A percentile compares a stretch with the other conserved stretches of the same genome.
Evolutionary conservation across 2,888 invertebrate genomes (phyloP).

Genomic region (Scaptomyza parva): DNA sequence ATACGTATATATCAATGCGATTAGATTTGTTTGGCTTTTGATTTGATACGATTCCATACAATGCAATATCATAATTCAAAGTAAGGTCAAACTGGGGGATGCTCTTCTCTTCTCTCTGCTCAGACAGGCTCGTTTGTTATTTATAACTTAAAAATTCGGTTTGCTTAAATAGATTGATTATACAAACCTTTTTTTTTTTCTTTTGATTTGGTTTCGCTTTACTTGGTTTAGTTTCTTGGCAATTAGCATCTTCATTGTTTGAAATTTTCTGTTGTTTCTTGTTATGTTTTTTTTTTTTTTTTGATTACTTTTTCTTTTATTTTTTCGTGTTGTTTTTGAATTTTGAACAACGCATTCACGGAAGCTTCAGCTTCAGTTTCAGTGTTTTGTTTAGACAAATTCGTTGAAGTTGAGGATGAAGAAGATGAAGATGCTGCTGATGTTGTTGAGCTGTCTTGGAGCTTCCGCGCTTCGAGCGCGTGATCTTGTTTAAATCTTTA

Average conservation of each 20-base stretch:
- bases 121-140: constrained; percentile 40
- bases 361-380: constrained; percentile 62
- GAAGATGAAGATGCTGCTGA: constrained; percentile 19
- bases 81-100: constrained; percentile 67
- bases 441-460: constrained; percentile 31
- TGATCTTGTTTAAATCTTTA: constrained; percentile 72
- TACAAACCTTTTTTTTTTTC: constrained; percentile 26
- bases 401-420: neutral
- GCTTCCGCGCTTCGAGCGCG: constrained; percentile 64
- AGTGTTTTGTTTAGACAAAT: constrained; percentile 24
- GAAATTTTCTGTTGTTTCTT: constrained; percentile 25
- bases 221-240: constrained; percentile 53
- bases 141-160: constrained; percentile 50
- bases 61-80: constrained; percentile 60
- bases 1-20: neutral
- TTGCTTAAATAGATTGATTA: constrained; percentile 74
- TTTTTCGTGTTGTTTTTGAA: constrained; percentile 4
- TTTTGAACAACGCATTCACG: constrained; percentile 56
- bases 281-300: constrained; percentile 23
- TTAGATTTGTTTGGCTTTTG: neutral
- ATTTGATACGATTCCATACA: constrained; percentile 32
- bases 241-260: constrained; percentile 77
- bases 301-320: constrained; percentile 14
- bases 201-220: constrained; percentile 39
- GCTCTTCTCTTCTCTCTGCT: constrained; percentile 51